These are phyloP conservation scores for Drosophila limbata DNA, from an alignment of 2,888 invertebrate species.

Conservation along the genomic window DNA sequence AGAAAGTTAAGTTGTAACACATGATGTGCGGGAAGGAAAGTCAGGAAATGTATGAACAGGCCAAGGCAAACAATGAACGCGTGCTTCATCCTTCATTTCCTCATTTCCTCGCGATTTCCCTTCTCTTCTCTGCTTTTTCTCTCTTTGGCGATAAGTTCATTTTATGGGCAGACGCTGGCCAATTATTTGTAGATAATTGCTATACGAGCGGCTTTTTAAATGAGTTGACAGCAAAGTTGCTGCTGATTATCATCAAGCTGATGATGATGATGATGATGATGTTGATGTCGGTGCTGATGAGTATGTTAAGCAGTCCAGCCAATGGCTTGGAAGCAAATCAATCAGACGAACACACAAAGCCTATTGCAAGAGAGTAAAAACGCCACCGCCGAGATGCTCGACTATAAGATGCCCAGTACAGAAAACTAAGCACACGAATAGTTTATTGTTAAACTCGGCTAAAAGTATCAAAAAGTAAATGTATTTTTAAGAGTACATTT, in stretches of 20 bases:
- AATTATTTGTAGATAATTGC: slow-evolving; percentile 77
- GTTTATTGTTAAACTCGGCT: background rate
- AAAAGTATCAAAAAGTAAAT: no score
- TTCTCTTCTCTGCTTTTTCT: background rate
- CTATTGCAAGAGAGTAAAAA: slow-evolving; percentile 41
- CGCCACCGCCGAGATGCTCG: background rate
- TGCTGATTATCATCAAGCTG: slow-evolving; percentile 6
- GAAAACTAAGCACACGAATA: background rate
- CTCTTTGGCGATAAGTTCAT: slow-evolving; percentile 27
- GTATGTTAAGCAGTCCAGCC: slow-evolving; percentile 49
- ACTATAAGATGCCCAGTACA: background rate
- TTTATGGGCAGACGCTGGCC: slow-evolving; percentile 49
- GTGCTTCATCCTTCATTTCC: slow-evolving; percentile 4
- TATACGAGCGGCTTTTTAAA: slow-evolving; percentile 61
- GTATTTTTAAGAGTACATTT: background rate
- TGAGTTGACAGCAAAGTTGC: slow-evolving; percentile 61
- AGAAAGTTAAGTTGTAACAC: slow-evolving; percentile 56
- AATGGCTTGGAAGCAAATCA: slow-evolving; percentile 73
- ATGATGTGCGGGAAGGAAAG: slow-evolving; percentile 34
- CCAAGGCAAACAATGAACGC: slow-evolving; percentile 37
- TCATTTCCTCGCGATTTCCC: background rate
- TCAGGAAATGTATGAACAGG: slow-evolving; percentile 35
- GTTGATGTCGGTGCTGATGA: slow-evolving; percentile 36
- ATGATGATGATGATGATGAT: slow-evolving; percentile 21
- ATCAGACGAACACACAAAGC: slow-evolving; percentile 59